Evolutionary conservation across 2,888 invertebrate genomes (phyloP).

Genomic region (Lymantria dispar): DNA sequence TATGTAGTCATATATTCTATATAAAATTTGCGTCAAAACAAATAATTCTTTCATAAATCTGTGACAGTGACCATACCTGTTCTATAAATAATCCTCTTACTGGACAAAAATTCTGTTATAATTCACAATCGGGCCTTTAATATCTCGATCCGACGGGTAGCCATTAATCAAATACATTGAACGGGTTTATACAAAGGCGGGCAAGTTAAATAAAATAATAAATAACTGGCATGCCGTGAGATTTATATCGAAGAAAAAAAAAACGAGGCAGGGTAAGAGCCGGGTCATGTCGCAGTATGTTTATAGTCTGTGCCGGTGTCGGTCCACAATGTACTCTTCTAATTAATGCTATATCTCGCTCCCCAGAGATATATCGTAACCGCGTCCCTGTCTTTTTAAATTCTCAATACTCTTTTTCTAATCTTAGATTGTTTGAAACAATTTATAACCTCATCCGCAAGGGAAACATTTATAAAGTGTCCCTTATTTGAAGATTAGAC

Average conservation of each 20-base stretch:
- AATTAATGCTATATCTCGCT: constrained; percentile 70
- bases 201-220: constrained; percentile 79
- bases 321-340: constrained; percentile 65
- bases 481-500: constrained; percentile 35
- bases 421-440: constrained; percentile 29
- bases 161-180: constrained; percentile 76
- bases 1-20: too few relatives aligned
- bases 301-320: constrained; percentile 66
- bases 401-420: constrained; percentile 47
- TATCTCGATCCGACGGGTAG: constrained; percentile 57
- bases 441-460: constrained; percentile 25
- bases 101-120: constrained; percentile 66
- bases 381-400: constrained; percentile 48
- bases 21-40: constrained; percentile 9
- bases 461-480: constrained; percentile 30
- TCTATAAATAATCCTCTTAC: constrained; percentile 74
- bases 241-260: constrained; percentile 79
- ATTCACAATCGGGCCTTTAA: constrained; percentile 73
- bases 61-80: constrained; percentile 43
- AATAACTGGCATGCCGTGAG: constrained; percentile 76
- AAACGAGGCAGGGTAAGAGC: constrained; percentile 67
- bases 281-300: constrained; percentile 70
- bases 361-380: constrained; percentile 55
- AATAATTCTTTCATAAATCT: constrained; percentile 37
- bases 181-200: constrained; percentile 75